phyloP scores from a whole-genome alignment of 2,888 invertebrate species.

The Drosophila suboccidentalis region DNA sequence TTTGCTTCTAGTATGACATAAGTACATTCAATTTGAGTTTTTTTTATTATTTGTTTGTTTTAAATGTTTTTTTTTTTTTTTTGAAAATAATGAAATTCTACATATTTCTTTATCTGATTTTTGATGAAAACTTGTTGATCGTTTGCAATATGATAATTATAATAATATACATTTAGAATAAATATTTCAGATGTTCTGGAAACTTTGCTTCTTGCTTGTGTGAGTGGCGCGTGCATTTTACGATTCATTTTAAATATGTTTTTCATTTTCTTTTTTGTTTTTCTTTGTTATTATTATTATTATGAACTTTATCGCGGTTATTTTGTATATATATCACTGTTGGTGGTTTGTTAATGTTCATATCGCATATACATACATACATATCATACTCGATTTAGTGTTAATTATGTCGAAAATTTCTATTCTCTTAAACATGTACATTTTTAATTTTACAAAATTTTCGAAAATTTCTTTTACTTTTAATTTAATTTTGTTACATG shows the following conservation, averaged over 20 bases:
- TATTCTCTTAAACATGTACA: slow-evolving; percentile 73
- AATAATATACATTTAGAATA: slow-evolving; percentile 52
- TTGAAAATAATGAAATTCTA: slow-evolving; percentile 18
- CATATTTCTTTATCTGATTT: slow-evolving; percentile 16
- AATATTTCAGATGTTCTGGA: slow-evolving; percentile 38
- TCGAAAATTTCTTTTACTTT: slow-evolving; percentile 45
- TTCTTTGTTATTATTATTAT: slow-evolving; percentile 9
- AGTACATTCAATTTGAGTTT: slow-evolving; percentile 22
- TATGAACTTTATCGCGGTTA: slow-evolving; percentile 47
- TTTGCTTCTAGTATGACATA: slow-evolving; percentile 45
- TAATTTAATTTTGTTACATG: slow-evolving; percentile 45
- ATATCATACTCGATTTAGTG: slow-evolving; percentile 28
- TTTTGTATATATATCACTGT: slow-evolving; percentile 80
- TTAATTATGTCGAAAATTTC: slow-evolving; percentile 66
- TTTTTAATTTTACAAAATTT: slow-evolving; percentile 71
- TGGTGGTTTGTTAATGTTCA: slow-evolving; percentile 77
- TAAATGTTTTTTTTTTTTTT: slow-evolving; percentile 1
- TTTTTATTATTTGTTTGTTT: slow-evolving; percentile 4
- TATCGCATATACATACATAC: slow-evolving; percentile 37
- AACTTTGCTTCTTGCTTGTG: slow-evolving; percentile 22
- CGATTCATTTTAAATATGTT: slow-evolving; percentile 15
- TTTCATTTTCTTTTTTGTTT: slow-evolving; percentile 14
- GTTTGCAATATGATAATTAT: slow-evolving; percentile 33
- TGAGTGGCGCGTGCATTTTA: slow-evolving; percentile 27
- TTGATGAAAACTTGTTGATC: slow-evolving; percentile 1